Percentiles rank a stretch among this genome's conserved stretches.
These are phyloP conservation scores for Saguinus imperator DNA, from an alignment of 2,113 vertebrate genomes.

Conservation along the genomic window DNA sequence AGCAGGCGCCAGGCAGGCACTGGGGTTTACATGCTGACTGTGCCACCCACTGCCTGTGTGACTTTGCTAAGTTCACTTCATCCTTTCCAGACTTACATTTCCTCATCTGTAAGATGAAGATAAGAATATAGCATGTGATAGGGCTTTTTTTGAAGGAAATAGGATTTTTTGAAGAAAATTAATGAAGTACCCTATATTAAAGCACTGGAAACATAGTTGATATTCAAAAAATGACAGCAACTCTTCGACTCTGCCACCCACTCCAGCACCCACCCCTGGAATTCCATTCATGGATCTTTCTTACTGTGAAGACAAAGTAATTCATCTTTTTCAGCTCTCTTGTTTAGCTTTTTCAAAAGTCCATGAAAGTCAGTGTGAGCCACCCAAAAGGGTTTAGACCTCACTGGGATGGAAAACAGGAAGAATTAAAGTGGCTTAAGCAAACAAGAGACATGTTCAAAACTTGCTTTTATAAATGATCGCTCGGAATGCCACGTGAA, in stretches of 20 bases:
- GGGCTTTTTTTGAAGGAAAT: no score
- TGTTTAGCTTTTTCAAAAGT: not conserved
- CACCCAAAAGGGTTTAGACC: not conserved
- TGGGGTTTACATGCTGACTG: not conserved
- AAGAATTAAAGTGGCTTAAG: not conserved
- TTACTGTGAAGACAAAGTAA: not conserved
- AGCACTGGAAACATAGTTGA: not conserved
- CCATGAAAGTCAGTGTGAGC: not conserved
- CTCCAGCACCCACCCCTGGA: not conserved
- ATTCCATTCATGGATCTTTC: not conserved
- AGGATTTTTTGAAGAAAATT: not conserved
- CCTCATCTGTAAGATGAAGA: not conserved
- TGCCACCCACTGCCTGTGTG: not conserved
- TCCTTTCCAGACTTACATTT: not conserved
- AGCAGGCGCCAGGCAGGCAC: rapidly evolving
- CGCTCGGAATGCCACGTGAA: not conserved
- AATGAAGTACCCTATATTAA: not conserved
- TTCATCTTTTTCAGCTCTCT: not conserved
- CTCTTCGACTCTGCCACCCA: no score
- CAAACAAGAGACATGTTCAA: not conserved
- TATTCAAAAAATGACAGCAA: not conserved
- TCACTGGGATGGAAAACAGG: not conserved
- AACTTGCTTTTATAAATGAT: not conserved
- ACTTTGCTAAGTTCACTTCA: not conserved
- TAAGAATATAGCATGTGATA: not conserved